phyloP scores from a whole-genome alignment of 2,797 vertebrate genomes.

The Hemibagrus guttatus region DNA sequence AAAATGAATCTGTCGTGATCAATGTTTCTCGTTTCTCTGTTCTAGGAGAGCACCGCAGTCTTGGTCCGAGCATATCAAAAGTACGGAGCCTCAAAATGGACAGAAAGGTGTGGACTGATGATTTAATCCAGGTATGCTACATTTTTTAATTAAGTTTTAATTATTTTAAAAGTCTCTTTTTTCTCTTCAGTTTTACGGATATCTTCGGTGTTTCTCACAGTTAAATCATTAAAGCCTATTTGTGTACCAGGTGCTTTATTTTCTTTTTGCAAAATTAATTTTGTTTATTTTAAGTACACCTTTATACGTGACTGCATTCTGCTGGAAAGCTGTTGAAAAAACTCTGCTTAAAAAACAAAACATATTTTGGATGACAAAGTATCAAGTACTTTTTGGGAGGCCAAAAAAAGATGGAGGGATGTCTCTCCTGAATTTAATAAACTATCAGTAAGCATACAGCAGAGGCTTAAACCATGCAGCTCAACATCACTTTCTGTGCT shows the following conservation, averaged over 20 bases:
- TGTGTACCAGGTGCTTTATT: background rate
- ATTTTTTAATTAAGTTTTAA: background rate
- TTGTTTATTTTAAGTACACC: background rate
- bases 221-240: background rate
- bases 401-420: no score
- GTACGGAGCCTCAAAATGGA: conserved; percentile 98
- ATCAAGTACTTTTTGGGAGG: no score
- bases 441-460: no score
- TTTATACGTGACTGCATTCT: background rate
- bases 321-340: background rate
- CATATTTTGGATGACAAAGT: background rate
- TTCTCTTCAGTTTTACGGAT: background rate
- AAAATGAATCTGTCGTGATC: background rate
- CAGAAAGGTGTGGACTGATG: conserved; percentile 92
- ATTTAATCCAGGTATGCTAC: conserved; percentile 84
- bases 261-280: background rate
- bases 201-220: background rate
- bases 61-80: conserved; percentile 88
- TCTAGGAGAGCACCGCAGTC: conserved; percentile 88
- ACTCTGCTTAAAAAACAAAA: background rate
- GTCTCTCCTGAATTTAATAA: no score
- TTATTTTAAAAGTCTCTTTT: background rate
- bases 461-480: no score
- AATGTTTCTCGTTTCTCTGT: conserved; percentile 28
- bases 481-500: no score